Evolutionary conservation across 2,113 vertebrate genomes (phyloP).

Genomic region (Bucco capensis): DNA sequence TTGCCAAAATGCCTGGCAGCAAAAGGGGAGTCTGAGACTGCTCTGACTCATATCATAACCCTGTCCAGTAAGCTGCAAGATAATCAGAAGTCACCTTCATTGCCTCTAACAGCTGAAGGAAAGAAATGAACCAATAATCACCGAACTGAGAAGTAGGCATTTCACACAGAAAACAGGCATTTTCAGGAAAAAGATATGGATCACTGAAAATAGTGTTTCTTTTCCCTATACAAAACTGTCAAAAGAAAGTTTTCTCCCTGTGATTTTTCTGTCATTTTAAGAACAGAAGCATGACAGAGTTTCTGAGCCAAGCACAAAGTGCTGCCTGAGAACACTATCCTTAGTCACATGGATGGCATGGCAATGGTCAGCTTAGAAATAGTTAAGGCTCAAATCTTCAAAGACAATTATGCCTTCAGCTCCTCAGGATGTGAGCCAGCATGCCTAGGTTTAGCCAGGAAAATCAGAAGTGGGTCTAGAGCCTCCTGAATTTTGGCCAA

Average conservation of each 20-base stretch:
- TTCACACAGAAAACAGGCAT: not conserved
- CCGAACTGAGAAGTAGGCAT: not conserved
- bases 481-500: not conserved
- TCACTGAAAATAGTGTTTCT: not conserved
- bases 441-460: not conserved
- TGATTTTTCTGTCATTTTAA: not conserved
- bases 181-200: not conserved
- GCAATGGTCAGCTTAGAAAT: not conserved
- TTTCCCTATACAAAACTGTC: not conserved
- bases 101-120: not conserved
- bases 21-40: not conserved
- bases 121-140: not conserved
- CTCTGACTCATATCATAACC: constrained; percentile 38
- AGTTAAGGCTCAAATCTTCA: not conserved
- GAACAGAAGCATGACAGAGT: not conserved
- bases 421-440: constrained; percentile 9
- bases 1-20: constrained; percentile 30
- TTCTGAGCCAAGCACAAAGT: not conserved
- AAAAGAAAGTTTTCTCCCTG: not conserved
- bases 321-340: not conserved
- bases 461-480: not conserved
- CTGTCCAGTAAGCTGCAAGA: not conserved
- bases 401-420: not conserved
- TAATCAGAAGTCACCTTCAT: constrained; percentile 2
- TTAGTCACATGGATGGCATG: not conserved